Base-by-base conservation (phyloP, 2,113 vertebrate genomes). In the Pantherophis guttatus region DNA sequence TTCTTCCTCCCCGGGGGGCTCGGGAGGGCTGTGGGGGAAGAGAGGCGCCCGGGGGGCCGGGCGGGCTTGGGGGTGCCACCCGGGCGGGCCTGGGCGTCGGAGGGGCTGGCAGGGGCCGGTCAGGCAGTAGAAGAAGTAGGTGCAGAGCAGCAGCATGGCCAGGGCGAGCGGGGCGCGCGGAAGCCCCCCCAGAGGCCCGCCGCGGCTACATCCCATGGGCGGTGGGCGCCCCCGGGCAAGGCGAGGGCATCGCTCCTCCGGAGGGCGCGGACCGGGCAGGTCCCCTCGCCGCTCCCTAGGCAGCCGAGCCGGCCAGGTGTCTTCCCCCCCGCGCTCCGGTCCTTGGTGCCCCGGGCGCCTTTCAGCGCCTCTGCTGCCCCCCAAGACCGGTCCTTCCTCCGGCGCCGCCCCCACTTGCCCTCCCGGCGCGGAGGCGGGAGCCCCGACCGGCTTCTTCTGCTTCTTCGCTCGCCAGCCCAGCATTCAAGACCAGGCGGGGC, bases 151-250 rank as follows among this genome's bases (percentile, higher is more conserved):
- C 94, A 99, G 96, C 98, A 98, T 98, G 96, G 97, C 97, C 93
- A 99, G 97, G 52, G 26, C 98, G 96, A 97, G 98, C 95, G 96
- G 98, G 96, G 96, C 97, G 96, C 97, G 98, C 96, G 98, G 96
- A 94, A 97, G 98, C 97, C 93, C 81, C 87, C 98, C 97, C 1
- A 58, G 93, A 7, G 17, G 53, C 89, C 95, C 96, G 94, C 23
- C 91, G 94, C 81, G 94, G 97, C 98, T 98, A 98, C 98, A 98
- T 98, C 98, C 98, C 98, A 98, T 98, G 96, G 97, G 97, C 98
- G 96, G 96, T 96, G 93, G 95, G 50, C 90, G 75, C 53, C 17
- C 33, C 39, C 70, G 52, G 44, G 52, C 55, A 0, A 15, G 5
- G 65, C 65, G 62, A 52, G 62, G 33, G 53, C 57, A 55, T 59